These are phyloP conservation scores for Pseudomyrmex gracilis DNA, from an alignment of 1,140 invertebrate species.

Conservation along the genomic window DNA sequence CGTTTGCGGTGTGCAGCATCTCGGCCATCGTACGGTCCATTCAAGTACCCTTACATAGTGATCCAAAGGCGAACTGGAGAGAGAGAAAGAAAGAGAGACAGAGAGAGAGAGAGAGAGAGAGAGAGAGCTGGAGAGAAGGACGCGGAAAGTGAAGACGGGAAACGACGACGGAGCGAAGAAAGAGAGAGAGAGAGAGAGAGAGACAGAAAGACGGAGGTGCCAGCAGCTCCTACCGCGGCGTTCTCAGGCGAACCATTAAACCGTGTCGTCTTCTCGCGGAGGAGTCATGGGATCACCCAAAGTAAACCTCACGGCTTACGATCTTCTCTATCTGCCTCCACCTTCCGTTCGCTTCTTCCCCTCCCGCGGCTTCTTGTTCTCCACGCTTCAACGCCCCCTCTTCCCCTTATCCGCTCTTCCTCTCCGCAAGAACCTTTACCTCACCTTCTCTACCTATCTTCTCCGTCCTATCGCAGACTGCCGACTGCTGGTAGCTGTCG, in stretches of 20 bases:
- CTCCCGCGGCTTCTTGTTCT: slow-evolving; percentile 46
- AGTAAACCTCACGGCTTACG: slow-evolving; percentile 66
- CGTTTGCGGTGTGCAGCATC: slow-evolving; percentile 34
- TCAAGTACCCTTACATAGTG: slow-evolving; percentile 48
- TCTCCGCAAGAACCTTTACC: slow-evolving; percentile 4
- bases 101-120: slow-evolving; percentile 1
- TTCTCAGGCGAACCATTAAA: slow-evolving; percentile 76
- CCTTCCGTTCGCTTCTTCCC: neutral
- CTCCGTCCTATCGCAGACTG: slow-evolving; percentile 51
- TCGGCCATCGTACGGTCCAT: slow-evolving; percentile 22
- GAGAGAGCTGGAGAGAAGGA: slow-evolving; percentile 12
- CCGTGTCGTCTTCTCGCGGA: slow-evolving; percentile 67
- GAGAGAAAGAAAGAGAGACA: neutral
- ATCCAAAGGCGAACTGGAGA: slow-evolving; percentile 5
- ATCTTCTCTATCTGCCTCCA: slow-evolving; percentile 53
- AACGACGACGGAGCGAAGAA: neutral
- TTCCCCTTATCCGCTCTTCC: slow-evolving; percentile 1
- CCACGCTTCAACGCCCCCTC: slow-evolving; percentile 47
- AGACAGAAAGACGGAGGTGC: slow-evolving; percentile 14
- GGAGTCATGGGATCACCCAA: slow-evolving; percentile 68
- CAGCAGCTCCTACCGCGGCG: slow-evolving; percentile 19
- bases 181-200: slow-evolving; percentile 2
- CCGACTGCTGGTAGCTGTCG: slow-evolving; percentile 50
- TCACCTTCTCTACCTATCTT: slow-evolving; percentile 21
- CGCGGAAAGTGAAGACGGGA: slow-evolving; percentile 2